Conservation (phyloP, 1,140 invertebrate genomes). For the Rhopalosiphum maidis region DNA sequence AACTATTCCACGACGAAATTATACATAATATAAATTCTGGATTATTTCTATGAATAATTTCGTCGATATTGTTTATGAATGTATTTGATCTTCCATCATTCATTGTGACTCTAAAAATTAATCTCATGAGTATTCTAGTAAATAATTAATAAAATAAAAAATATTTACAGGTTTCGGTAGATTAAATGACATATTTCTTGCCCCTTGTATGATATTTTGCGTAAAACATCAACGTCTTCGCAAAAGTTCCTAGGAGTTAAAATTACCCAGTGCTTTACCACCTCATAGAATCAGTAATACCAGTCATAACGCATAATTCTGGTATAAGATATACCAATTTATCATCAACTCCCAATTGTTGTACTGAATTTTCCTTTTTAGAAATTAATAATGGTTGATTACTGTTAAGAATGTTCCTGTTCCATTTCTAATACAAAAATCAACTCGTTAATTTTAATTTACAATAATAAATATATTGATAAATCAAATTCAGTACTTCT, state of each 20-base stretch:
- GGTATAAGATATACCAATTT: slow-evolving; percentile 75
- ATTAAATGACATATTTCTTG: slow-evolving; percentile 41
- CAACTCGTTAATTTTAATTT: neutral
- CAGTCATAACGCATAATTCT: slow-evolving; percentile 82
- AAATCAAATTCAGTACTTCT: slow-evolving; percentile 63
- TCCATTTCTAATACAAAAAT: slow-evolving; percentile 56
- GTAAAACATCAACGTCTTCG: slow-evolving; percentile 9
- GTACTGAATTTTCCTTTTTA: slow-evolving; percentile 67
- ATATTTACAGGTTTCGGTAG: neutral
- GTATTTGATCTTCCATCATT: slow-evolving; percentile 60
- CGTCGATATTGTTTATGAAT: slow-evolving; percentile 67
- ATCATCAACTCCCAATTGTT: slow-evolving; percentile 68
- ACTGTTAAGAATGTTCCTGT: neutral
- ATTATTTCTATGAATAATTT: slow-evolving; percentile 65
- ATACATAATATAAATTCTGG: slow-evolving; percentile 73
- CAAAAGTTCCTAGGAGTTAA: neutral
- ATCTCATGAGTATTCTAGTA: neutral
- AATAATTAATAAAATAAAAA: neutral
- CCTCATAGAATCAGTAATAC: slow-evolving; percentile 69
- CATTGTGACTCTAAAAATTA: slow-evolving; percentile 53
- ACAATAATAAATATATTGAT: too few species aligned
- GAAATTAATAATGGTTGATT: slow-evolving; percentile 57
- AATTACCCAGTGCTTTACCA: slow-evolving; percentile 48
- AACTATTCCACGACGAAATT: slow-evolving; percentile 72
- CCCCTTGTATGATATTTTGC: slow-evolving; percentile 3